Evolutionary conservation across 2,888 invertebrate species (phyloP), one percentile per base, ranked within the genome.

Genomic region (Nemoura dubitans): DNA sequence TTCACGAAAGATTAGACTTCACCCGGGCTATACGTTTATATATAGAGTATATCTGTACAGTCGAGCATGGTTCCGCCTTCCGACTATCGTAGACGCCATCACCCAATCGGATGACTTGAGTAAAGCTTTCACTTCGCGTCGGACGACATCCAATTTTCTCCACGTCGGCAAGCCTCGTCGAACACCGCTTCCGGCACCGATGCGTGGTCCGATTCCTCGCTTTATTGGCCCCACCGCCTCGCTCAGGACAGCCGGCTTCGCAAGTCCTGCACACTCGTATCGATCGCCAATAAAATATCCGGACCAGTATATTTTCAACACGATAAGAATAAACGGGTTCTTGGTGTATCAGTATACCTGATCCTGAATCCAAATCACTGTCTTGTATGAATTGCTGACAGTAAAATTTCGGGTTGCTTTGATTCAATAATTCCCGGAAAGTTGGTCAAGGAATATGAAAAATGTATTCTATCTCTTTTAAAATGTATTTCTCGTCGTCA

Each of bases 261-360:
- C 80, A 16, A 80, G 30, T 29, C 81, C 76, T 21, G 25, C 84
- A 6, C 76, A 14, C 21, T 10, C 84, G 59, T 84, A 43, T 84
- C 84, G 84, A 84, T 84, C 59, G 84, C 84, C 84, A 59, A 84
- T 84, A 84, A 84, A 84, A 84, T 84, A 76, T 84, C 42, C 84
- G 59, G 29, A n/a, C 84, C 76, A 59, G 28, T 84, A 84, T 84
- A 84, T 84, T 84, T 84, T 59, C 7, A 76, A 84, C 28, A 27
- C 27, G 84, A 84, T 84, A 84, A 84, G 84, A 84, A 84, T 28
- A 26, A 59, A 59, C 76, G 26, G 10, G 0, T 84, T 76, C 42
- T 83, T 83, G 36, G 26, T 25, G 83, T 36, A n/a, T n/a, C n/a
- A n/a, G n/a, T n/a, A 21, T 83, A 43, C 83, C 43, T 83, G 83